Percentiles rank a stretch among this genome's conserved stretches.
phyloP scores from a whole-genome alignment of 2,113 vertebrate species.

The Cephalophus harveyi region DNA sequence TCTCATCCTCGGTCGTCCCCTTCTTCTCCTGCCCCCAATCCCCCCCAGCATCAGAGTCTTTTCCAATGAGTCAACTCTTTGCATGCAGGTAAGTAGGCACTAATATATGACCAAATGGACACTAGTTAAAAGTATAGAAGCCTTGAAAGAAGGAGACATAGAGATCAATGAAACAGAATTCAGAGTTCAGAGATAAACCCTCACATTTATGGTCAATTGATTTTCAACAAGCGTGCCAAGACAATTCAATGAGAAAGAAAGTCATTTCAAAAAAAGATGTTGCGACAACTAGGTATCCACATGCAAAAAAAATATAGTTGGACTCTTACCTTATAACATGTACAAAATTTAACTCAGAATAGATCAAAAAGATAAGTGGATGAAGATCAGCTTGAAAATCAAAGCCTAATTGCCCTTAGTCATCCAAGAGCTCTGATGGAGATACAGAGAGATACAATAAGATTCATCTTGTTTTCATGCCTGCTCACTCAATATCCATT shows the following conservation, averaged over 20 bases:
- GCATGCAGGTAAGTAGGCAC: not conserved
- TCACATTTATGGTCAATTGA: not conserved
- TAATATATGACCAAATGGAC: not conserved
- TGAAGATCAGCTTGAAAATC: conserved; percentile 15
- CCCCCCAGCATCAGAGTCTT: too few relatives aligned
- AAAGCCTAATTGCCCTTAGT: not conserved
- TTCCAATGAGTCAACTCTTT: too few relatives aligned
- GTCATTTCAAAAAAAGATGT: not conserved
- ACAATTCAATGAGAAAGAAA: not conserved
- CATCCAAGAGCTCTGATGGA: not conserved
- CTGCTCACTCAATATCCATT: not conserved
- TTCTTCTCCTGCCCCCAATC: too few relatives aligned
- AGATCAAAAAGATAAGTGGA: not conserved
- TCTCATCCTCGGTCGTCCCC: too few relatives aligned
- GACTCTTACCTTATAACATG: not conserved
- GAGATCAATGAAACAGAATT: not conserved
- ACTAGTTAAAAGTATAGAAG: not conserved
- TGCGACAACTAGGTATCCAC: not conserved
- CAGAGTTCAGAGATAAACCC: not conserved
- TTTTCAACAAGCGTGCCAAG: not conserved
- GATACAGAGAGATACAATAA: not conserved
- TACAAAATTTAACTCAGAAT: conserved; percentile 20
- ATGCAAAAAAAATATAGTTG: conserved; percentile 10
- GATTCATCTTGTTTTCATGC: not conserved
- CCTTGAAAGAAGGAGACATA: not conserved